Percentiles rank a stretch among this genome's conserved stretches.
Evolutionary conservation across 2,113 vertebrate genomes (phyloP).

Genomic region (Triplophysa siluroides): DNA sequence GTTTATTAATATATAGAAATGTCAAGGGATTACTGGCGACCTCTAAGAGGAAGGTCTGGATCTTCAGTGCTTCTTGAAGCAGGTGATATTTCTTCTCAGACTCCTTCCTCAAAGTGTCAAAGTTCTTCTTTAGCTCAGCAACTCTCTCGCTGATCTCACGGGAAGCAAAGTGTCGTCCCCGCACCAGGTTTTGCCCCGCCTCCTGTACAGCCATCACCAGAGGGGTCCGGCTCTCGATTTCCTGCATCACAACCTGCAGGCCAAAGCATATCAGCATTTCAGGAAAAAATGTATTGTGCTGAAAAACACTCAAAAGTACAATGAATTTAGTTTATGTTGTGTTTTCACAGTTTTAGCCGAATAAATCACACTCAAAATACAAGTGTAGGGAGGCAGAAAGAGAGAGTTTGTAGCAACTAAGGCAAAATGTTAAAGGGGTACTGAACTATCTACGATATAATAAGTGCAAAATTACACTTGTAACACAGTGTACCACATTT

Average conservation of each 20-base stretch:
- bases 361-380: too few relatives aligned
- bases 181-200: constrained; percentile 79
- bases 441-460: too few relatives aligned
- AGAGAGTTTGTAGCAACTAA: too few relatives aligned
- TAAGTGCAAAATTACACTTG: too few relatives aligned
- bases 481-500: too few relatives aligned
- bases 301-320: too few relatives aligned
- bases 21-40: constrained; percentile 57
- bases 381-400: too few relatives aligned
- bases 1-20: neutral
- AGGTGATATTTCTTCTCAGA: constrained; percentile 65
- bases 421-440: too few relatives aligned
- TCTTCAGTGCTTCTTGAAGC: constrained; percentile 78
- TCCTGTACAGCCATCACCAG: constrained; percentile 78
- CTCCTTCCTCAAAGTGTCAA: constrained; percentile 71
- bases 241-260: constrained; percentile 79
- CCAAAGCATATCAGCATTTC: neutral
- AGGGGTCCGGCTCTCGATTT: constrained; percentile 76
- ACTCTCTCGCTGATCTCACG: constrained; percentile 72
- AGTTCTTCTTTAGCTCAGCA: constrained; percentile 74
- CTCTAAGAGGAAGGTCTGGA: constrained; percentile 80
- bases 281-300: neutral
- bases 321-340: too few relatives aligned
- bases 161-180: constrained; percentile 78
- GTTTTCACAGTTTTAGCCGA: too few relatives aligned